A percentile compares a stretch with the other conserved stretches of the same genome.
These are phyloP conservation scores for Microchrysa polita DNA, from an alignment of 2,888 invertebrate species.

Conservation along the genomic window DNA sequence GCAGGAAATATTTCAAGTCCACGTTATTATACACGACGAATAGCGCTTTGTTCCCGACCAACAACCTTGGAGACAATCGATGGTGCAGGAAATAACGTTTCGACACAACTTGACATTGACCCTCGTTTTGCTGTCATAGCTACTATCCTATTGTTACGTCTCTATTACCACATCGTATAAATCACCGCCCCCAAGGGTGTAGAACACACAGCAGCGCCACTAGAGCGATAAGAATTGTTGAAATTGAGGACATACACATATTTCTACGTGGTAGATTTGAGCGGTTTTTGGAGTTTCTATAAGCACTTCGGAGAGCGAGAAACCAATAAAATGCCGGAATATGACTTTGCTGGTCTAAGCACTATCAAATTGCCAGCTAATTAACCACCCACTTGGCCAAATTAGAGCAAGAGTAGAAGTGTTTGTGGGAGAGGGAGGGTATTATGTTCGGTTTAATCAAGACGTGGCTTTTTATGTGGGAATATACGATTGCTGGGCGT, in stretches of 20 bases:
- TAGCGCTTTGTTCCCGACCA: background rate
- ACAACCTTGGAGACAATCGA: background rate
- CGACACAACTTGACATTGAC: background rate
- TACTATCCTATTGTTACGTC: too few species aligned
- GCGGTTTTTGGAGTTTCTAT: background rate
- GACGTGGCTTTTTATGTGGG: background rate
- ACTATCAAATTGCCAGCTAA: conserved; percentile 30
- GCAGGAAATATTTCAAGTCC: background rate
- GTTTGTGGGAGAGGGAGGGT: background rate
- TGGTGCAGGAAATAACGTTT: background rate
- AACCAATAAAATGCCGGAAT: background rate
- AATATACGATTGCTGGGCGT: too few species aligned
- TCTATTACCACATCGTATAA: background rate
- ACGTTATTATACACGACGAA: background rate
- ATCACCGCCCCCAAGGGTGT: background rate
- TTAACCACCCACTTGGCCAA: conserved; percentile 11
- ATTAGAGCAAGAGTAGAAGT: background rate
- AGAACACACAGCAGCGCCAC: background rate
- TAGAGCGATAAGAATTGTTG: background rate
- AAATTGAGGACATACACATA: background rate
- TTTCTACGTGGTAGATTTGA: background rate
- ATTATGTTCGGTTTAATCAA: conserved; percentile 1
- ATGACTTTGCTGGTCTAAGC: conserved; percentile 15
- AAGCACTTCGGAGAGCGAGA: background rate
- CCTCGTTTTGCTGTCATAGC: background rate